Base-by-base conservation (phyloP, 2,888 invertebrate species). In the Xestoiulus laeticollis region DNA sequence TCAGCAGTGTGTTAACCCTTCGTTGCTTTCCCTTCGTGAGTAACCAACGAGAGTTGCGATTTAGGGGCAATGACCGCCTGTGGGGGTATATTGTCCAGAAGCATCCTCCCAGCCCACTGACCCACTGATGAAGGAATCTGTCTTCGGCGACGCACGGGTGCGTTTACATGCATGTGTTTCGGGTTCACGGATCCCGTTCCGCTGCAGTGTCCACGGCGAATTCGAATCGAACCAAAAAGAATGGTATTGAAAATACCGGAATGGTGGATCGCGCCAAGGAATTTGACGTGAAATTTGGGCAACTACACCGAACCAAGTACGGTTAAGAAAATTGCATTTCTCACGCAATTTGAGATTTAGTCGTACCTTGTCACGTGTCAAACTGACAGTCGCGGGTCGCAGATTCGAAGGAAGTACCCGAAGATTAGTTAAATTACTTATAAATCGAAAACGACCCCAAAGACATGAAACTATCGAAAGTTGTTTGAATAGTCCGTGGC, bases 51-150 rank as follows among this genome's bases (percentile, higher is more conserved):
- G 84, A 84, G 43, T 38, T 43, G 22, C 84, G 16, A 82, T 14
- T 16, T 84, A 33, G 14, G 84, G 14, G 84, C 84, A 84, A 84
- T 33, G 84, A 84, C 84, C 84, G 43, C 14, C 68, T 22, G 68
- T 68, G 68, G 84, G 43, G 84, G 43, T 84, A 84, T 38, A 84
- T n/a, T 43, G 43, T 84, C 84, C 33, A 84, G 38, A 33, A 19
- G n/a, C 84, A 84, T 84, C 43, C 33, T 43, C 33, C n/a, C 84
- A 84, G 84, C 84, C 84, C 84, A 84, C 84, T 84, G 84, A 84
- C 84, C 84, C 84, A 84, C 84, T 84, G 84, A 1, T 16, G 33
- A 22, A 19, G 68, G 68, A 68, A 68, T 26, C 68, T 68, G 68
- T 68, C 68, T 68, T 68, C 26, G 68, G 68, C 14, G 68, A 68